These are phyloP conservation scores for Elaphurus davidianus DNA, from an alignment of 2,113 vertebrate species.

Conservation along the genomic window DNA sequence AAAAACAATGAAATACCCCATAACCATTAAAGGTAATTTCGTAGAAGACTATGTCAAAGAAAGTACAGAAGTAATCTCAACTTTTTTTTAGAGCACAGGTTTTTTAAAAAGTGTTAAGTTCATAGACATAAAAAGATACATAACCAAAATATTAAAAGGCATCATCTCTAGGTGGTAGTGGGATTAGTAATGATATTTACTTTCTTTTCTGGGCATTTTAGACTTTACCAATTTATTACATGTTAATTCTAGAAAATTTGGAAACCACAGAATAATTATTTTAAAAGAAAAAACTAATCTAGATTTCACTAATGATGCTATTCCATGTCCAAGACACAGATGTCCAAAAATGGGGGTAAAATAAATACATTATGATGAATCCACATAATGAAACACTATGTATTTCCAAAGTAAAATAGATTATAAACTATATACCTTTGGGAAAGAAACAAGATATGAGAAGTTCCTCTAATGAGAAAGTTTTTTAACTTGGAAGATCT, in stretches of 20 bases:
- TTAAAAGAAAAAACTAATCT: neutral
- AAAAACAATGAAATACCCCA: neutral
- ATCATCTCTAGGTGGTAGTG: neutral
- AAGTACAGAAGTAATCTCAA: neutral
- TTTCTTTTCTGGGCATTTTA: neutral
- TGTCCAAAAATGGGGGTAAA: neutral
- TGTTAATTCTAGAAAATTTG: slow-evolving; percentile 1
- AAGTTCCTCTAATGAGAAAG: neutral
- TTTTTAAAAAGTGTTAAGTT: neutral
- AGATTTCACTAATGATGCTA: neutral
- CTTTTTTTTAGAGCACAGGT: neutral
- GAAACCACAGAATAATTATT: slow-evolving; percentile 13
- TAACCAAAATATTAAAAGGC: neutral
- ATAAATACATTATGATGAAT: neutral
- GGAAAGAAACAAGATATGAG: neutral
- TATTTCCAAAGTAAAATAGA: neutral
- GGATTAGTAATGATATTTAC: neutral
- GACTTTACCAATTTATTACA: neutral
- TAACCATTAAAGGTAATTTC: neutral
- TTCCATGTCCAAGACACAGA: neutral
- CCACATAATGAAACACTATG: neutral
- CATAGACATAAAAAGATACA: neutral
- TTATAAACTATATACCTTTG: neutral
- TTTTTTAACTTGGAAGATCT: slow-evolving; percentile 32
- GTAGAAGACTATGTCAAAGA: neutral